Percentiles rank a stretch among this genome's conserved stretches.
Evolutionary conservation across 2,797 vertebrate species (phyloP).

Genomic region (Sebastiscus albofasciatus): DNA sequence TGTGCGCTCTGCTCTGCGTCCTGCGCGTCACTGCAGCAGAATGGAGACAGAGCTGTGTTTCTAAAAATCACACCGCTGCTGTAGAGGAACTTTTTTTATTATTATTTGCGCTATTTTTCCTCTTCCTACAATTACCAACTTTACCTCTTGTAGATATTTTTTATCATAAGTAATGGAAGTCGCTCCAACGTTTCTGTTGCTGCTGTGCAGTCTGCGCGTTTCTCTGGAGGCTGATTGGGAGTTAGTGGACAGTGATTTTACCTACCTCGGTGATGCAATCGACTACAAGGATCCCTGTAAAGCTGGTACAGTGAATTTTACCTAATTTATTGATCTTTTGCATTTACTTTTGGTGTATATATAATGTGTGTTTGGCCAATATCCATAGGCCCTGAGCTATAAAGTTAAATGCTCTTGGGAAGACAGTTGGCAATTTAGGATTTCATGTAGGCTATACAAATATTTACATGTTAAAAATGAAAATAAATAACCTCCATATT

Average conservation of each 20-base stretch:
- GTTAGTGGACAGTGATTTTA: conserved; percentile 51
- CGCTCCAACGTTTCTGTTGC: conserved; percentile 47
- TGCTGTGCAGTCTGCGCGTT: conserved; percentile 66
- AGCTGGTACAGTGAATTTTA: conserved; percentile 78
- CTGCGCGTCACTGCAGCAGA: conserved; percentile 69
- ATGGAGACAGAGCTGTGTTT: conserved; percentile 78
- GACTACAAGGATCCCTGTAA: conserved; percentile 87
- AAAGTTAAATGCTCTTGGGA: background rate
- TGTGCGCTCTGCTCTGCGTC: conserved; percentile 52
- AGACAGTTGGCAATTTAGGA: background rate
- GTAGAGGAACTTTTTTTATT: conserved; percentile 20
- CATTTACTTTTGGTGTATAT: background rate
- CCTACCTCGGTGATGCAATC: conserved; percentile 66
- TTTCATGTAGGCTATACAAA: background rate
- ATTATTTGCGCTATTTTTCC: background rate
- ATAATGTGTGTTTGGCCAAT: background rate
- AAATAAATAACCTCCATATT: background rate
- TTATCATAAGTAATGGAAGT: conserved; percentile 66
- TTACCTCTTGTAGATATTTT: conserved; percentile 4
- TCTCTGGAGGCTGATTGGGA: conserved; percentile 63
- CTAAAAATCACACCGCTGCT: conserved; percentile 80
- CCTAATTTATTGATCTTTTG: background rate
- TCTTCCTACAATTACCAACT: background rate
- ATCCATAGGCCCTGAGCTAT: background rate
- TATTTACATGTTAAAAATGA: background rate